phyloP scores from a whole-genome alignment of 2,797 vertebrate genomes.

The Mormyrops boulengeri region DNA sequence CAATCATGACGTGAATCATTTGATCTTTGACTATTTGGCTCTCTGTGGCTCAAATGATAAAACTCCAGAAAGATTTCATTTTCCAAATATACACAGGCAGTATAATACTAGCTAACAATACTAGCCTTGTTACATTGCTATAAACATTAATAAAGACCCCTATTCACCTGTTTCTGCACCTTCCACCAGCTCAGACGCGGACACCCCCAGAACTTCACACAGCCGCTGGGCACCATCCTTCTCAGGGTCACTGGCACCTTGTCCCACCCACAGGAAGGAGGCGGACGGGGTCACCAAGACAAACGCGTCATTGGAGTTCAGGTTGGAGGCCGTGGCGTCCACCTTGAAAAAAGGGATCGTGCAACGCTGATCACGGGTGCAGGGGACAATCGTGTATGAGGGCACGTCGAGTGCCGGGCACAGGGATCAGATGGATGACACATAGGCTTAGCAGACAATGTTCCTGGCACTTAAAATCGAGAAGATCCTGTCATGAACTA shows the following conservation, averaged over 20 bases:
- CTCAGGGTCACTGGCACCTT: conserved; percentile 41
- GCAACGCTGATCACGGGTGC: not conserved
- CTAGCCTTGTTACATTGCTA: not conserved
- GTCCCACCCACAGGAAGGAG: conserved; percentile 52
- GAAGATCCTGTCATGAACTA: not conserved
- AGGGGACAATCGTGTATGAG: not conserved
- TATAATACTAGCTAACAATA: too few relatives aligned
- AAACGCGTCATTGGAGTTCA: conserved; percentile 60
- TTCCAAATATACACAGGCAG: not conserved
- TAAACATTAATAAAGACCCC: not conserved
- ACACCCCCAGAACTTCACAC: conserved; percentile 56
- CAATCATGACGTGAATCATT: not conserved
- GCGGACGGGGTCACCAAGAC: conserved; percentile 41
- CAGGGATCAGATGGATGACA: not conserved
- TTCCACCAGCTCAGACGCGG: conserved; percentile 60
- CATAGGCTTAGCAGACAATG: not conserved
- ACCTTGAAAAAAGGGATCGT: conserved; percentile 36
- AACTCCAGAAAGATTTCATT: not conserved
- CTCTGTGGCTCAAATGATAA: not conserved
- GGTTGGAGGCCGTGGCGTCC: conserved; percentile 34
- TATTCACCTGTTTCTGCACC: conserved; percentile 73
- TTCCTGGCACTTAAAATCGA: not conserved
- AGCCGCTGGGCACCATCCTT: conserved; percentile 54
- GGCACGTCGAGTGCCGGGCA: not conserved
- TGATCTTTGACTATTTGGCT: not conserved